Conservation (phyloP, 2,797 vertebrate species). For the Eurystomus glaucurus region DNA sequence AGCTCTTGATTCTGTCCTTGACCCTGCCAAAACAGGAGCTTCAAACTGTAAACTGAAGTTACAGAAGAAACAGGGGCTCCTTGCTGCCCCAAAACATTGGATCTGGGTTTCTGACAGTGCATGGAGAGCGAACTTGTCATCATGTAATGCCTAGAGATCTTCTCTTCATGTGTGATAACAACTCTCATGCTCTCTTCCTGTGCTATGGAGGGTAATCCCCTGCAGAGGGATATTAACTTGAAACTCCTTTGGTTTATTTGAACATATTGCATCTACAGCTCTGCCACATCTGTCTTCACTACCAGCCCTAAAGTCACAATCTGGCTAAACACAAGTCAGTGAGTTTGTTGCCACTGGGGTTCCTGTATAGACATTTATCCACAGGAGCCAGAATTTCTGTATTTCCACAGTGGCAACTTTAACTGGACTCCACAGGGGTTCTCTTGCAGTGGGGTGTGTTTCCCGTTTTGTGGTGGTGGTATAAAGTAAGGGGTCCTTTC, state of each 20-base stretch:
- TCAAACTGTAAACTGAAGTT: background rate
- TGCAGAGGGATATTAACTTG: accelerated
- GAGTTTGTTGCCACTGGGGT: background rate
- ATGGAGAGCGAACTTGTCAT: accelerated
- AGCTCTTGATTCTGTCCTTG: background rate
- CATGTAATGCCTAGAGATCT: background rate
- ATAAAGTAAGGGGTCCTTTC: background rate
- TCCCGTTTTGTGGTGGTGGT: background rate
- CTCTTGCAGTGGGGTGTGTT: background rate
- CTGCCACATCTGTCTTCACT: background rate
- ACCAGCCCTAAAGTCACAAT: background rate
- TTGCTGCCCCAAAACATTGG: background rate
- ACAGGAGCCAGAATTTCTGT: background rate
- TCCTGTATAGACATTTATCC: background rate
- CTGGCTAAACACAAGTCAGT: background rate
- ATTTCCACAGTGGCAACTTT: background rate
- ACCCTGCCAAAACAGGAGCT: background rate
- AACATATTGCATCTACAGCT: background rate
- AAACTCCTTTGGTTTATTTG: background rate
- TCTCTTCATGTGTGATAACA: background rate
- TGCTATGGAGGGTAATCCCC: accelerated
- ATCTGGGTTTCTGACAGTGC: background rate
- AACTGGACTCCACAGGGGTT: background rate
- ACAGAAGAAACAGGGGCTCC: background rate
- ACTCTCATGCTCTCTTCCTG: accelerated